A percentile compares a stretch with the other conserved stretches of the same genome.
Conservation (phyloP, 2,797 vertebrate genomes). For the Smutsia temminckii region DNA sequence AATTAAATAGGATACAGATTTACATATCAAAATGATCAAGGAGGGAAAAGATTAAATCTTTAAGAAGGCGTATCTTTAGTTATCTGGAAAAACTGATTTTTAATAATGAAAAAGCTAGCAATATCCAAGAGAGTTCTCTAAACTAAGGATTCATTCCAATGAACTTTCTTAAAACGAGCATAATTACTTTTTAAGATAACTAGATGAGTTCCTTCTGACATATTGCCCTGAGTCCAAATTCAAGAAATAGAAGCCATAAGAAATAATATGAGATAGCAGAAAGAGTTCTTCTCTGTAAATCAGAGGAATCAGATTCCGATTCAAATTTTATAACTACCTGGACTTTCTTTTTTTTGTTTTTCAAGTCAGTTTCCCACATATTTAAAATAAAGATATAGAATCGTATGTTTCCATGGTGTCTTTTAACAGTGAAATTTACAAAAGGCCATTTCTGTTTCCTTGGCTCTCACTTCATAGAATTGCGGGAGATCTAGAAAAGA, state of each 20-base stretch:
- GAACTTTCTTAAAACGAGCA: background rate
- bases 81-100: background rate
- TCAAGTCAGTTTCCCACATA: background rate
- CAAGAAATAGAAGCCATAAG: background rate
- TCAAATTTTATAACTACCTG: background rate
- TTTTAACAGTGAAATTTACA: background rate
- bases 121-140: background rate
- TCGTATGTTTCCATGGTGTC: background rate
- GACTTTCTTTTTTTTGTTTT: background rate
- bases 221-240: background rate
- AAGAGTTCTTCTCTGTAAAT: background rate
- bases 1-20: background rate
- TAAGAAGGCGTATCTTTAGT: background rate
- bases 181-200: background rate
- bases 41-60: background rate
- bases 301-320: background rate
- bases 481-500: background rate
- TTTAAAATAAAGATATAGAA: background rate
- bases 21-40: background rate
- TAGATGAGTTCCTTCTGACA: background rate
- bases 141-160: background rate
- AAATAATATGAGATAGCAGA: background rate
- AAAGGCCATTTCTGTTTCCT: background rate
- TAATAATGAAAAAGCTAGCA: background rate
- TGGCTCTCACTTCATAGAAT: background rate